Evolutionary conservation across 2,797 vertebrate genomes (phyloP).

Genomic region (Microctenopoma lineatum): DNA sequence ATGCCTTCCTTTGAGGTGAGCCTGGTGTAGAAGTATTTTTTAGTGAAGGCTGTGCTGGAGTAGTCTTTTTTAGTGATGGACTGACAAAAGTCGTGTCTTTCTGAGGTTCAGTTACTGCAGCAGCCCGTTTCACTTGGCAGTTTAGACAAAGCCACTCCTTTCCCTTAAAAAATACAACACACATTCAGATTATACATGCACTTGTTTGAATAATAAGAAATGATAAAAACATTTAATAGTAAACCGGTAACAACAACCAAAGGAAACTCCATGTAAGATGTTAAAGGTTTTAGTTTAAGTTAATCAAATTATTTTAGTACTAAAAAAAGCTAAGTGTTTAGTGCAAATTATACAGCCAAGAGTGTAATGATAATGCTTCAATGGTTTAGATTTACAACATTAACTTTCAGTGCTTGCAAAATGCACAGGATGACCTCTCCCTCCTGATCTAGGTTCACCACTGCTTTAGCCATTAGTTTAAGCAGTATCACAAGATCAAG

Average conservation of each 20-base stretch:
- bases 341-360: not conserved
- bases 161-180: slow-evolving; percentile 63
- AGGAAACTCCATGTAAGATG: too few relatives aligned
- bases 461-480: slow-evolving; percentile 27
- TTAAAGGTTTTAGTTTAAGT: too few relatives aligned
- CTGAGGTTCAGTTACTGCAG: slow-evolving; percentile 80
- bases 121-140: slow-evolving; percentile 93
- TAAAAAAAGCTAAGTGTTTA: not conserved
- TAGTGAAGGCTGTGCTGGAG: slow-evolving; percentile 60
- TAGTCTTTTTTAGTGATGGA: slow-evolving; percentile 61
- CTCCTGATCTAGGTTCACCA: slow-evolving; percentile 12
- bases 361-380: not conserved
- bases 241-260: not conserved
- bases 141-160: slow-evolving; percentile 94
- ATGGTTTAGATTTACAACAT: slow-evolving; percentile 11
- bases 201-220: not conserved
- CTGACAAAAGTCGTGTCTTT: slow-evolving; percentile 30
- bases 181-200: slow-evolving; percentile 16
- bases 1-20: slow-evolving; percentile 64
- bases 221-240: not conserved
- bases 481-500: slow-evolving; percentile 41
- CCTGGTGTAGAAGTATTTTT: slow-evolving; percentile 69
- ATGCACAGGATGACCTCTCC: not conserved
- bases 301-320: too few relatives aligned
- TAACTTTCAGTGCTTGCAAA: slow-evolving; percentile 7